Evolutionary conservation across 2,113 vertebrate species (phyloP), one percentile per base, ranked within the genome.

Genomic region (Papio anubis): DNA sequence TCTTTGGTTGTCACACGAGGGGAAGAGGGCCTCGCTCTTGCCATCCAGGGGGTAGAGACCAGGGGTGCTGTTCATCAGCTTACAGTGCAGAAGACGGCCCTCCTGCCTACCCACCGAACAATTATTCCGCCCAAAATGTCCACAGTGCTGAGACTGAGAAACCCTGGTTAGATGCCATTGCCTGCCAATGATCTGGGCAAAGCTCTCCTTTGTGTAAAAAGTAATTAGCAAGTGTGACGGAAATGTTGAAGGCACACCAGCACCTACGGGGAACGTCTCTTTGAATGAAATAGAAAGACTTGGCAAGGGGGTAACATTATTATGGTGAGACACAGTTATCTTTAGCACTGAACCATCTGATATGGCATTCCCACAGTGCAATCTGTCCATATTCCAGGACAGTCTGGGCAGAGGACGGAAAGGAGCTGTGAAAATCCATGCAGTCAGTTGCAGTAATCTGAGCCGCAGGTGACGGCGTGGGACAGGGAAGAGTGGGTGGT

Each of bases 31-130:
- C 23, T 13, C 9, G 4, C 23, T 8, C 1, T 7, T 30, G 57
- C 70, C 30, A 57, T 23, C 45, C 1, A 8, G 25, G 2, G 8
- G 8, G 17, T 1, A 17, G 48, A 45, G 57, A 57, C 23, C 18
- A 8, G 27, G 17, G 45, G 3, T 23, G 70, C 52, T 45, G 35
- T 43, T 14, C 11, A 3, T 17, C 25, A 1, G 7, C 12, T 35
- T 16, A 5, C 9, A 13, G 0, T 2, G 13, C 43, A 2, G 3
- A 48, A 4, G 40, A 45, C 0, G 0, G 4, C 43, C 10, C 17
- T 18, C 48, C 78, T n/a, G 13, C 25, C 32, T 6, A 18, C 35
- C 55, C 8, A 0, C 68, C 1, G 2, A 17, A 45, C 43, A 6
- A 70, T 27, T 23, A 2, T 5, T 18, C 25, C 6, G 20, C 30